Evolutionary conservation across 2,888 invertebrate species (phyloP), one percentile per base, ranked within the genome.

Genomic region (Trichogramma evanescens): DNA sequence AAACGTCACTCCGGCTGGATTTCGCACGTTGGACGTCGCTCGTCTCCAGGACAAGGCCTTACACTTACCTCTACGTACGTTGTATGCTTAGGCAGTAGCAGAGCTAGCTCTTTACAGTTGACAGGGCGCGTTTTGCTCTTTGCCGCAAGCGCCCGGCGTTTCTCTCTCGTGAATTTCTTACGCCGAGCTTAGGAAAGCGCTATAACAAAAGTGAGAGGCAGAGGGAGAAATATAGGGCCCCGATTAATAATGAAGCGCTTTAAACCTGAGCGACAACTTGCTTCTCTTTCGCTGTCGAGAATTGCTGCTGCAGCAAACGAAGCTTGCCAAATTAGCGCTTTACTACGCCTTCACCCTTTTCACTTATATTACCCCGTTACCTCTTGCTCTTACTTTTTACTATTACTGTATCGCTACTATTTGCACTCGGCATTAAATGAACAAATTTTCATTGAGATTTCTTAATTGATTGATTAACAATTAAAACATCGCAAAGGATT

Each of bases 221-320:
- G 45, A n/a, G 45, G 10, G 10, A 10, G 48, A 10, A 48, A 13
- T n/a, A 10, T 13, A 48, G 48, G n/a, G 10, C 7, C 10, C 10
- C 48, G 49, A 58, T 63, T 63, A 58, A 63, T 62, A 62, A 62
- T 62, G 56, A 48, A 62, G 50, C 50, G 50, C 56, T 62, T 53
- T 59, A 52, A 56, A 46, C 44, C 44, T 56, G 62, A 59, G 59
- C 62, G 59, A 63, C 60, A 59, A 55, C 59, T 45, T 39, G 26
- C 26, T 26, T 26, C 26, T 26, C 26, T 26, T 26, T 26, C 3
- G 26, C 26, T 26, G 26, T 26, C 26, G 26, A 26, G 26, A 26
- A 26, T 26, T 26, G 26, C 26, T 26, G 54, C 39, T 8, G 40
- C 26, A 48, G 51, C 50, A 50, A 59, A 55, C 54, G 60, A 60